phyloP scores from a whole-genome alignment of 1,140 invertebrate genomes.

The Hormaphis cornu region DNA sequence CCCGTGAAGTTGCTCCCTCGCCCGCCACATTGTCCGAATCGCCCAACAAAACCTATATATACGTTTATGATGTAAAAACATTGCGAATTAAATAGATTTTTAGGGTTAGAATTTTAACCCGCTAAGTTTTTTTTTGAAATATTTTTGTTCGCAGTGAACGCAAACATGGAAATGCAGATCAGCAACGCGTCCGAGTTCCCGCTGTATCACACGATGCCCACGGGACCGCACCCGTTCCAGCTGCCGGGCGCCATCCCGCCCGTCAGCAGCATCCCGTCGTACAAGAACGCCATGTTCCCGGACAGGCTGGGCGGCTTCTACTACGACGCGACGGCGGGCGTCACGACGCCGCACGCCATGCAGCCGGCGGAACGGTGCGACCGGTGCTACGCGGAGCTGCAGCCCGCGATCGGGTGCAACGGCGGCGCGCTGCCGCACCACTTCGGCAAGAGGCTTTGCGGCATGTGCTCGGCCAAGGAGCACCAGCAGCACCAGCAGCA shows the following conservation, averaged over 20 bases:
- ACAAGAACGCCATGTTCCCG: constrained; percentile 26
- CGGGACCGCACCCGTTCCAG: constrained; percentile 25
- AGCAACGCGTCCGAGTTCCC: constrained; percentile 29
- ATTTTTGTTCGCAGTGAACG: constrained; percentile 6
- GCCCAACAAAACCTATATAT: too few relatives aligned
- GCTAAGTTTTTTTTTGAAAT: neutral
- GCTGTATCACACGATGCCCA: constrained; percentile 25
- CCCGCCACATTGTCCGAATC: too few relatives aligned
- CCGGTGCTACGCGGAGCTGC: constrained; percentile 15
- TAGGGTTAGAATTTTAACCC: neutral
- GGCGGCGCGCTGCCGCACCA: neutral
- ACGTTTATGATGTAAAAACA: too few relatives aligned
- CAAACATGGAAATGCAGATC: constrained; percentile 29
- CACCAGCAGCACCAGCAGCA: too few relatives aligned
- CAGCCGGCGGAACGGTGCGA: constrained; percentile 6
- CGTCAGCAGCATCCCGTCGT: constrained; percentile 1
- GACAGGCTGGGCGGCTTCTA: constrained; percentile 22
- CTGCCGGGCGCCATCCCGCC: constrained; percentile 25
- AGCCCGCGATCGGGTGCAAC: neutral
- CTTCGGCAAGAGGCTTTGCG: constrained; percentile 11
- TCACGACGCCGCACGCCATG: neutral
- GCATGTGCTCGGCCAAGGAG: constrained; percentile 20
- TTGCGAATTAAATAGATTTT: too few relatives aligned
- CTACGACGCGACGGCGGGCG: constrained; percentile 18
- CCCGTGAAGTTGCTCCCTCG: too few relatives aligned